Evolutionary conservation across 2,113 vertebrate genomes (phyloP).

Genomic region (Pteruthius melanotis): DNA sequence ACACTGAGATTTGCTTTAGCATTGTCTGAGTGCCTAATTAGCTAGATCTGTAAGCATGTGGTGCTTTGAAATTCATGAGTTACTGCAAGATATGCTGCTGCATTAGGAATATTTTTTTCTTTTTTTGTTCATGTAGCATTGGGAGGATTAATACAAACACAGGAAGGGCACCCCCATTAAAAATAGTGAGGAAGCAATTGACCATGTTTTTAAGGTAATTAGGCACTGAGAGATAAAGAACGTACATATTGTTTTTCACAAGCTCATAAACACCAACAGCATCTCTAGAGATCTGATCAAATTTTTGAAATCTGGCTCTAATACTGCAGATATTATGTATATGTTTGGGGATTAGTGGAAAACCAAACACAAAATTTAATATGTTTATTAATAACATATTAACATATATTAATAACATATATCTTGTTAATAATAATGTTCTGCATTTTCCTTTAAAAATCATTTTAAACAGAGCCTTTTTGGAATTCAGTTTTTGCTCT

Average conservation of each 20-base stretch:
- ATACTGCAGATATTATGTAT: not conserved
- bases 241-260: rapidly evolving
- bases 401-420: too few species aligned
- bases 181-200: not conserved
- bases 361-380: not conserved
- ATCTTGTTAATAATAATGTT: not conserved
- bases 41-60: not conserved
- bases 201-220: not conserved
- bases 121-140: not conserved
- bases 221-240: not conserved
- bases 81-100: not conserved
- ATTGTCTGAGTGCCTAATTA: constrained; percentile 43
- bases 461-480: not conserved
- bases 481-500: not conserved
- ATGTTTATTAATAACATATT: too few species aligned
- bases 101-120: not conserved
- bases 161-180: not conserved
- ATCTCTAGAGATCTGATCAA: not conserved
- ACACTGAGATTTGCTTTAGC: constrained; percentile 22
- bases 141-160: not conserved
- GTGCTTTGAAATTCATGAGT: not conserved
- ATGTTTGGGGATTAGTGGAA: not conserved
- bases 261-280: not conserved
- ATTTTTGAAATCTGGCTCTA: not conserved
- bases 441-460: not conserved